These are phyloP conservation scores for Ammodytes dubius DNA, from an alignment of 2,113 vertebrate species.

Conservation along the genomic window DNA sequence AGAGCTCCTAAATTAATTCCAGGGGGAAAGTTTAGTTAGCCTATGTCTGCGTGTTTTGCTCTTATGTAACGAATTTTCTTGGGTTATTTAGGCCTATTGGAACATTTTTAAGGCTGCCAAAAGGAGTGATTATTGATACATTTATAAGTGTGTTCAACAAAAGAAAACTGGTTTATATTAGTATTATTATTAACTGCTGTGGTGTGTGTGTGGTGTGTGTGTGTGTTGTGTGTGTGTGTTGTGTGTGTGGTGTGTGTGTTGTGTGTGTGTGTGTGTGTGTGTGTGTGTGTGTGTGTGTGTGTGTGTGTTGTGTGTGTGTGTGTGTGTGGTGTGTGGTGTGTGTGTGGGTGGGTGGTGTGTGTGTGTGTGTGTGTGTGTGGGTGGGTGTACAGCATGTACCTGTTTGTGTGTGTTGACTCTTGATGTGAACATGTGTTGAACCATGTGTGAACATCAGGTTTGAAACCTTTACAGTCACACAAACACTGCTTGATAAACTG, in stretches of 20 bases:
- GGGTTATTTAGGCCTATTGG: neutral
- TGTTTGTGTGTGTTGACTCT: neutral
- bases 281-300: too few species aligned
- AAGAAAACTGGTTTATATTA: too few species aligned
- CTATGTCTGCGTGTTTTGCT: neutral
- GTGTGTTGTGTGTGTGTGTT: too few species aligned
- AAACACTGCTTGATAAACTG: constrained; percentile 4
- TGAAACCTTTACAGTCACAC: neutral
- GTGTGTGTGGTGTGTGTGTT: too few species aligned
- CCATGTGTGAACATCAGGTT: neutral
- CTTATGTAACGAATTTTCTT: neutral
- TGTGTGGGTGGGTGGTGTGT: too few species aligned
- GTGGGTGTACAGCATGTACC: neutral
- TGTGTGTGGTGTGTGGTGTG: too few species aligned
- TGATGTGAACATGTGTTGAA: neutral
- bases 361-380: too few species aligned
- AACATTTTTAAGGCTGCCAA: too few species aligned
- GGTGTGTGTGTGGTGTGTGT: neutral
- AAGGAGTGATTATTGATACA: neutral
- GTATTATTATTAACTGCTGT: neutral
- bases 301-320: too few species aligned
- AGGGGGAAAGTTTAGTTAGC: too few species aligned
- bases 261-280: too few species aligned
- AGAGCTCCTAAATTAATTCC: neutral
- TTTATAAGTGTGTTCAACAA: neutral